Conservation (phyloP, 2,888 invertebrate genomes). For the Nycteola revayana region DNA sequence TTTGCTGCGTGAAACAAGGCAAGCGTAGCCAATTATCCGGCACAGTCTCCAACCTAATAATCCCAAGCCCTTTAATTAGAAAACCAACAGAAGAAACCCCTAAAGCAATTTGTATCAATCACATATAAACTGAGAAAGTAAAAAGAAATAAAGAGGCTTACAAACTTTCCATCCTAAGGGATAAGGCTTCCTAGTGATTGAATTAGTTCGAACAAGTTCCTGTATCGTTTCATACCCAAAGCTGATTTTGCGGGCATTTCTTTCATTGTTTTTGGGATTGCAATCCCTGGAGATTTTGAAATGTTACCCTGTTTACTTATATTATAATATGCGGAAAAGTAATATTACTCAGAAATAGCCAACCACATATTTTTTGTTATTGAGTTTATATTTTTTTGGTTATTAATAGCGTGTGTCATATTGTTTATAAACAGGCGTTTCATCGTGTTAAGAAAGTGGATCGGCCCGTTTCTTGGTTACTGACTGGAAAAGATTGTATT, state of each 20-base stretch:
- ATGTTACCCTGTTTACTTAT: too few relatives aligned
- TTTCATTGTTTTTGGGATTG: conserved; percentile 25
- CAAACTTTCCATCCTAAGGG: conserved; percentile 48
- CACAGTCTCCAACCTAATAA: neutral
- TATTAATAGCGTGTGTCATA: too few relatives aligned
- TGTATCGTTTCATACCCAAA: conserved; percentile 23
- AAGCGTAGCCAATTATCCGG: too few relatives aligned
- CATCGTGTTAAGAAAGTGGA: too few relatives aligned
- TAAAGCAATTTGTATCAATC: conserved; percentile 52
- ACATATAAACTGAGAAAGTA: conserved; percentile 29
- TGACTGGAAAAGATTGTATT: too few relatives aligned
- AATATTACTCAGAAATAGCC: too few relatives aligned
- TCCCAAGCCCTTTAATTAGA: conserved; percentile 9
- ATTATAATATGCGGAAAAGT: too few relatives aligned
- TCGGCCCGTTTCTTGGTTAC: too few relatives aligned
- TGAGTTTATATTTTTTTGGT: too few relatives aligned
- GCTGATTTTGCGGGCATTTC: conserved; percentile 25
- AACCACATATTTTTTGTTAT: too few relatives aligned
- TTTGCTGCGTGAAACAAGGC: too few relatives aligned
- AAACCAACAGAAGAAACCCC: conserved; percentile 27
- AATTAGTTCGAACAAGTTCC: conserved; percentile 44
- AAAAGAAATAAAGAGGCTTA: conserved; percentile 40
- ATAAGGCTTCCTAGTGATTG: conserved; percentile 43
- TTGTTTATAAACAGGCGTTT: too few relatives aligned
- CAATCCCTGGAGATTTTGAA: conserved; percentile 10